These are phyloP conservation scores for Griposia aprilina DNA, from an alignment of 2,888 invertebrate species.

Conservation along the genomic window DNA sequence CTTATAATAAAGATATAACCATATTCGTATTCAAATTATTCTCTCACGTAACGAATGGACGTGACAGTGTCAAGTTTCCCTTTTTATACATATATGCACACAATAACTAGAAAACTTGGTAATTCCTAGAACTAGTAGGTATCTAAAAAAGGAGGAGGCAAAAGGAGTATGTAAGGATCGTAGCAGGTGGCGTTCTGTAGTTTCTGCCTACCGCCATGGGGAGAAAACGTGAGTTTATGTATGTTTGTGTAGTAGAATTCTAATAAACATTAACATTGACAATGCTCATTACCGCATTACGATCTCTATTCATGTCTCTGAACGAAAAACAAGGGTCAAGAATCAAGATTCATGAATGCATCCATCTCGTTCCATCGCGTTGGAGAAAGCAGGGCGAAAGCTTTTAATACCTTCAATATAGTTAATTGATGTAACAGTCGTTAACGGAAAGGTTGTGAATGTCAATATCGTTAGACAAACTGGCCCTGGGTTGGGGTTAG, in stretches of 20 bases:
- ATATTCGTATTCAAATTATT: slow-evolving; percentile 27
- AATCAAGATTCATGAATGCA: background rate
- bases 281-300: slow-evolving; percentile 18
- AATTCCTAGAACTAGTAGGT: slow-evolving; percentile 17
- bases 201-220: too few relatives aligned
- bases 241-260: too few relatives aligned
- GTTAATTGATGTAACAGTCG: slow-evolving; percentile 27
- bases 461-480: slow-evolving; percentile 51
- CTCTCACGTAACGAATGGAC: slow-evolving; percentile 1
- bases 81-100: slow-evolving; percentile 9
- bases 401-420: slow-evolving; percentile 7
- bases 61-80: slow-evolving; percentile 1
- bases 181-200: too few relatives aligned
- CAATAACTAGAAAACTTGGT: slow-evolving; percentile 11
- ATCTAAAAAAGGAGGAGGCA: too few relatives aligned
- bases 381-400: slow-evolving; percentile 6
- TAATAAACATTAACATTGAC: slow-evolving; percentile 36
- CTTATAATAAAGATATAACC: slow-evolving; percentile 12
- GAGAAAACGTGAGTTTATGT: too few relatives aligned
- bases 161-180: too few relatives aligned
- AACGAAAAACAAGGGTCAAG: slow-evolving; percentile 44
- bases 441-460: slow-evolving; percentile 39
- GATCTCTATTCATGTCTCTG: slow-evolving; percentile 13
- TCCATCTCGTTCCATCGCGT: slow-evolving; percentile 5
- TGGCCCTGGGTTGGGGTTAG: slow-evolving; percentile 10